Conservation (phyloP, 2,113 vertebrate species). For the Oreochromis tanganicae region DNA sequence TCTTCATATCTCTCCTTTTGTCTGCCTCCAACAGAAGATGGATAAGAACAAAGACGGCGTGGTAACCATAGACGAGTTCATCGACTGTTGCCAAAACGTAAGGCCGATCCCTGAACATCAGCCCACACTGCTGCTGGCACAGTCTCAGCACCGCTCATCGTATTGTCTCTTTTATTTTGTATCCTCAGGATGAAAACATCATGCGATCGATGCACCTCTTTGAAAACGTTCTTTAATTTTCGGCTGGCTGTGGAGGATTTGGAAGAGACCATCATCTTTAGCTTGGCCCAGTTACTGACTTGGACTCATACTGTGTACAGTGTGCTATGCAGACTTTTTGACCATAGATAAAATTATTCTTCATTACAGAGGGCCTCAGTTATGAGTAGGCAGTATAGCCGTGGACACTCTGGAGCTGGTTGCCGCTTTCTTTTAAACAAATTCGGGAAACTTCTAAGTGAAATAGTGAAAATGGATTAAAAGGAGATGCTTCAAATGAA, state of each 20-base stretch:
- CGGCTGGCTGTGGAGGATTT: constrained; percentile 22
- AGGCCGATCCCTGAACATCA: constrained; percentile 40
- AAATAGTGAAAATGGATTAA: neutral
- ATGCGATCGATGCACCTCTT: constrained; percentile 99
- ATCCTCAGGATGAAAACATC: constrained; percentile 94
- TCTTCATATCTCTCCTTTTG: neutral
- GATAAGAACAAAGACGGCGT: constrained; percentile 99
- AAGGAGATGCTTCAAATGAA: neutral
- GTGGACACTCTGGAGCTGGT: constrained; percentile 53
- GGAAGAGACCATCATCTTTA: constrained; percentile 71
- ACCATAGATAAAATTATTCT: constrained; percentile 30
- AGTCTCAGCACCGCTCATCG: neutral
- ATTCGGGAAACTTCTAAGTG: neutral
- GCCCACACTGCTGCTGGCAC: neutral
- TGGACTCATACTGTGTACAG: constrained; percentile 59
- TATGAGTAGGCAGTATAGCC: neutral
- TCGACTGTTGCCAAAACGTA: constrained; percentile 98
- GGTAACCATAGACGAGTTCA: constrained; percentile 98
- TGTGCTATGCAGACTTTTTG: constrained; percentile 59
- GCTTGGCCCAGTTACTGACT: constrained; percentile 41
- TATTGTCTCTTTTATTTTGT: constrained; percentile 10
- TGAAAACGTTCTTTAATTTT: constrained; percentile 93
- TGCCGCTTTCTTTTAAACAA: neutral
- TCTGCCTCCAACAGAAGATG: constrained; percentile 85
- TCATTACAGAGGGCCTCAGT: constrained; percentile 27